Conservation (phyloP, 2,797 vertebrate species). For the Sebastes oblongus region DNA sequence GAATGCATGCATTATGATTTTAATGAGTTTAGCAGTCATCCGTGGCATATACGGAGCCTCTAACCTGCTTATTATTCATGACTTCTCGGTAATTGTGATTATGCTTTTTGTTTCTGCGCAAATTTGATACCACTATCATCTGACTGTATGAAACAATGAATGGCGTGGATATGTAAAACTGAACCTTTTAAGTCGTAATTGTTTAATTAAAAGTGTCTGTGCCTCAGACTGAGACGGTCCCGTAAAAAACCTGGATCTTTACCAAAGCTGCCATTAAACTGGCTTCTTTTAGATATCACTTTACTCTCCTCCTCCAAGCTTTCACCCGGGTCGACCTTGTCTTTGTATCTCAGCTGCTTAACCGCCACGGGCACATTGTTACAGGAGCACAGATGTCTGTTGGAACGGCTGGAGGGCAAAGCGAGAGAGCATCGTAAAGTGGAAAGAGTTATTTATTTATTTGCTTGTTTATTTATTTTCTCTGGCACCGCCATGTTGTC, state of each 20-base stretch:
- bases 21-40: conserved; percentile 78
- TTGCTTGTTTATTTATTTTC: conserved; percentile 50
- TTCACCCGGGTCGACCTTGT: conserved; percentile 52
- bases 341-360: conserved; percentile 44
- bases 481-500: conserved; percentile 36
- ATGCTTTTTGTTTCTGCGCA: conserved; percentile 59
- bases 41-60: conserved; percentile 51
- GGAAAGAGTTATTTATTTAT: conserved; percentile 56
- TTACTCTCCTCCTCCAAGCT: conserved; percentile 7
- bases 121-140: conserved; percentile 32
- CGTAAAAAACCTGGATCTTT: neutral
- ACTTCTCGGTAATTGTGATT: conserved; percentile 61
- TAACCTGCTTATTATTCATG: conserved; percentile 78
- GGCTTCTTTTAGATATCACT: conserved; percentile 3
- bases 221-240: neutral
- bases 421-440: conserved; percentile 30
- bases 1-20: conserved; percentile 63
- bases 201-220: conserved; percentile 8
- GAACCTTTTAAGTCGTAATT: conserved; percentile 16
- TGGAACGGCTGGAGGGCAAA: conserved; percentile 39
- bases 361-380: conserved; percentile 50
- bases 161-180: neutral
- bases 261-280: neutral
- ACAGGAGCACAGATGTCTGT: conserved; percentile 59
- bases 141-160: conserved; percentile 29